A percentile compares a stretch with the other conserved stretches of the same genome.
Conservation (phyloP, 2,888 invertebrate genomes). For the Latheticus oryzae region DNA sequence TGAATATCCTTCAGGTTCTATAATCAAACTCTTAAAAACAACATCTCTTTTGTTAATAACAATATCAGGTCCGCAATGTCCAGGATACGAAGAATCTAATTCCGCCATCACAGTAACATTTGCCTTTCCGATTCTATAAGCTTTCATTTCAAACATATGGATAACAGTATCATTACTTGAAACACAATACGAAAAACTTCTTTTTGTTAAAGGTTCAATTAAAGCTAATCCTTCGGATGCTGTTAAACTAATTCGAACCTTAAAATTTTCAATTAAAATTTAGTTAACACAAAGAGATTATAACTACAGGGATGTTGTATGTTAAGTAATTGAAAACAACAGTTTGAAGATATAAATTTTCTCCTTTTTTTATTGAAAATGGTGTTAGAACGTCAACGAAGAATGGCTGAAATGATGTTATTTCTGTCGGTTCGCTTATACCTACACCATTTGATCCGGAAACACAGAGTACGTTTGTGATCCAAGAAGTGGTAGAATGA, state of each 20-base stretch:
- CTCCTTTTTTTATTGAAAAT: constrained; percentile 74
- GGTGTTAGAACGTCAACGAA: constrained; percentile 79
- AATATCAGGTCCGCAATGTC: constrained; percentile 67
- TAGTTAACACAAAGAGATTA: background rate
- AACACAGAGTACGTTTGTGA: constrained; percentile 70
- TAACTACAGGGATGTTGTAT: constrained; percentile 74
- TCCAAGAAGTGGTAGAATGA: constrained; percentile 74
- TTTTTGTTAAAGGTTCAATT: constrained; percentile 48
- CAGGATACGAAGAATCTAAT: constrained; percentile 64
- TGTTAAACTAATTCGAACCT: constrained; percentile 58
- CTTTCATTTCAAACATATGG: constrained; percentile 58
- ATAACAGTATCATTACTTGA: constrained; percentile 56
- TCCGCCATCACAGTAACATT: constrained; percentile 69
- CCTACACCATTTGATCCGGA: constrained; percentile 64
- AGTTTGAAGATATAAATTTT: constrained; percentile 73
- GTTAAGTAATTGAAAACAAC: constrained; percentile 80
- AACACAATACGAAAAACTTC: constrained; percentile 57
- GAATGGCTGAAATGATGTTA: constrained; percentile 76
- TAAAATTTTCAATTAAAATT: constrained; percentile 20
- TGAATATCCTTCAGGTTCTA: constrained; percentile 80
- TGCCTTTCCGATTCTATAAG: constrained; percentile 56
- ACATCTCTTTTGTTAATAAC: constrained; percentile 69
- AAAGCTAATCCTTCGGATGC: constrained; percentile 55
- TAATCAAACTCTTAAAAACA: constrained; percentile 71
- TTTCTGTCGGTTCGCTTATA: constrained; percentile 54